Percentiles rank a stretch among this genome's conserved stretches.
phyloP scores from a whole-genome alignment of 2,888 invertebrate species.

The Tridacna crocea region DNA sequence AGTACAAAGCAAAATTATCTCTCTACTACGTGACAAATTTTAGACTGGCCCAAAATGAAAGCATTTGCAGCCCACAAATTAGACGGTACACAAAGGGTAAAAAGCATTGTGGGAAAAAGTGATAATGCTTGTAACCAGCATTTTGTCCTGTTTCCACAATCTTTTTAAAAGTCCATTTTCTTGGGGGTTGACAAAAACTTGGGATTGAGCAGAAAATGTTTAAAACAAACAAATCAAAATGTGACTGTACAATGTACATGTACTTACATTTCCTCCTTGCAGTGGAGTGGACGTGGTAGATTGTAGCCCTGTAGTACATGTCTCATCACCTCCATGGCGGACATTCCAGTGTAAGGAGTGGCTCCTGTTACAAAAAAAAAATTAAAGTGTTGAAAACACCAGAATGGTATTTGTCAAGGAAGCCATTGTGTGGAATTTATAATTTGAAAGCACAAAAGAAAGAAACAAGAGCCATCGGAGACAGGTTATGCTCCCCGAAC shows the following conservation, averaged over 20 bases:
- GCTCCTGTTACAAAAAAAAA: slow-evolving; percentile 88
- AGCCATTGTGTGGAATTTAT: no score
- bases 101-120: background rate
- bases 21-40: no score
- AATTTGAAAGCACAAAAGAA: no score
- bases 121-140: background rate
- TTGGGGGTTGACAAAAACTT: background rate
- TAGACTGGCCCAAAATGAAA: no score
- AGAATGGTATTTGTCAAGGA: no score
- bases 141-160: background rate
- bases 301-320: slow-evolving; percentile 93
- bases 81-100: background rate
- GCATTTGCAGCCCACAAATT: no score
- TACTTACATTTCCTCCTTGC: slow-evolving; percentile 90
- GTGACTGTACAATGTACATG: background rate
- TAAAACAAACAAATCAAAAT: background rate
- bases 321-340: slow-evolving; percentile 94
- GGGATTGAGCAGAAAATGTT: background rate
- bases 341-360: slow-evolving; percentile 96
- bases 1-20: no score
- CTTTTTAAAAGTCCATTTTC: background rate
- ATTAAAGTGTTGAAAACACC: no score
- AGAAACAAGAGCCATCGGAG: no score
- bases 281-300: slow-evolving; percentile 96
- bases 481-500: no score